These are phyloP conservation scores for Caenorhabditis latens DNA, from an alignment of 1,140 invertebrate genomes.

Conservation along the genomic window DNA sequence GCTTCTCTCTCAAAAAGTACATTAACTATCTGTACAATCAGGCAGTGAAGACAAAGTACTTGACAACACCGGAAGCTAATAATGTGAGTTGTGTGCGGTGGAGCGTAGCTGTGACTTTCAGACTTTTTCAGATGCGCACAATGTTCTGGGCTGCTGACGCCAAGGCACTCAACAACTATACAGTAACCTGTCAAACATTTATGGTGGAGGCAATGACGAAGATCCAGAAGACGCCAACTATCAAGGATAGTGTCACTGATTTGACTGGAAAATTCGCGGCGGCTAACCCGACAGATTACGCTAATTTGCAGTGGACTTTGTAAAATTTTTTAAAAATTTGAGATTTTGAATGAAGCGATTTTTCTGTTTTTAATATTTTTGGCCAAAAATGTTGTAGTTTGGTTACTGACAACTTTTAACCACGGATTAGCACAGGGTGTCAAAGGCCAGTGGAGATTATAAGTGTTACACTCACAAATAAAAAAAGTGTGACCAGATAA, in stretches of 20 bases:
- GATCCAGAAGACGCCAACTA: conserved; percentile 1
- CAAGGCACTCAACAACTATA: conserved; percentile 13
- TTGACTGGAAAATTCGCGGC: neutral
- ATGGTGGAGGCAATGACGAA: neutral
- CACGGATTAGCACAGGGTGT: too few species aligned
- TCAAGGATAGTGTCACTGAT: neutral
- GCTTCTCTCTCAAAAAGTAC: conserved; percentile 26
- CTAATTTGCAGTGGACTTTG: neutral
- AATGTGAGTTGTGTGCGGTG: neutral
- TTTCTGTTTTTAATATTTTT: too few species aligned
- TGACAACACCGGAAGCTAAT: conserved; percentile 29
- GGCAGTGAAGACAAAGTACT: neutral
- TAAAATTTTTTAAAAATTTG: neutral
- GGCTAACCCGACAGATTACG: neutral
- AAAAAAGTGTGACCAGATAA: too few species aligned
- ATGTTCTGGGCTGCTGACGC: conserved; percentile 20
- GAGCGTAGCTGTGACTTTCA: neutral
- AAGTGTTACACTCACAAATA: too few species aligned
- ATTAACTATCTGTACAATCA: conserved; percentile 26
- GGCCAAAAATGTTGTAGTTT: too few species aligned
- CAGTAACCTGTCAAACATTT: conserved; percentile 9
- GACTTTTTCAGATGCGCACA: neutral
- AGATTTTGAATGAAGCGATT: too few species aligned
- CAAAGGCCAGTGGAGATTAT: too few species aligned
- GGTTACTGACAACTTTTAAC: too few species aligned